Conservation (phyloP, 2,113 vertebrate genomes). For the Eolophus roseicapilla region DNA sequence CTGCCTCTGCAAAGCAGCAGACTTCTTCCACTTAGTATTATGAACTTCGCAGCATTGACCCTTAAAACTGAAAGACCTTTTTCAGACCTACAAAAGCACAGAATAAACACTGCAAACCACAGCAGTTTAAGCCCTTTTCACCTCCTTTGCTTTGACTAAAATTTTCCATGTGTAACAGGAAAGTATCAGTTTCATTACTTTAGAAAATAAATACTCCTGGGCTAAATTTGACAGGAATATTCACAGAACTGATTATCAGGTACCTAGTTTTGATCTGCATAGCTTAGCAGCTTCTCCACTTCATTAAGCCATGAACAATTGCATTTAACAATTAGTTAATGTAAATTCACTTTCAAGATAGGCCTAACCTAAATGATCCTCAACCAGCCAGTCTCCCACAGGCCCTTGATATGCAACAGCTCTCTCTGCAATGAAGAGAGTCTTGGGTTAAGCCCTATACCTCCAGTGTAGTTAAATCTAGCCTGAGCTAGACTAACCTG, state of each 20-base stretch:
- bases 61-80: background rate
- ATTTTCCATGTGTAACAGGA: background rate
- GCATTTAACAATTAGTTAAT: background rate
- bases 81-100: background rate
- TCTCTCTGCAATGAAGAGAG: background rate
- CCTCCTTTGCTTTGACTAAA: background rate
- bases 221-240: background rate
- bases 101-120: background rate
- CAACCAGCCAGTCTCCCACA: background rate
- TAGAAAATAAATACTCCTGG: background rate
- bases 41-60: background rate
- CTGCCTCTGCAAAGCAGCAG: background rate
- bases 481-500: background rate
- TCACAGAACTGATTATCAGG: background rate
- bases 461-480: background rate
- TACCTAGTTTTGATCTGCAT: background rate
- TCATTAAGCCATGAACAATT: background rate
- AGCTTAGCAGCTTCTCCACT: background rate
- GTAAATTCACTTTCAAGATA: background rate
- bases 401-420: background rate
- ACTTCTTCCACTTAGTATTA: background rate
- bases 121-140: background rate
- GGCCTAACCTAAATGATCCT: background rate
- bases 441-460: background rate
- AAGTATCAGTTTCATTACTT: background rate